Base-by-base conservation (phyloP, 2,888 invertebrate species). In the Endotricha flammealis region DNA sequence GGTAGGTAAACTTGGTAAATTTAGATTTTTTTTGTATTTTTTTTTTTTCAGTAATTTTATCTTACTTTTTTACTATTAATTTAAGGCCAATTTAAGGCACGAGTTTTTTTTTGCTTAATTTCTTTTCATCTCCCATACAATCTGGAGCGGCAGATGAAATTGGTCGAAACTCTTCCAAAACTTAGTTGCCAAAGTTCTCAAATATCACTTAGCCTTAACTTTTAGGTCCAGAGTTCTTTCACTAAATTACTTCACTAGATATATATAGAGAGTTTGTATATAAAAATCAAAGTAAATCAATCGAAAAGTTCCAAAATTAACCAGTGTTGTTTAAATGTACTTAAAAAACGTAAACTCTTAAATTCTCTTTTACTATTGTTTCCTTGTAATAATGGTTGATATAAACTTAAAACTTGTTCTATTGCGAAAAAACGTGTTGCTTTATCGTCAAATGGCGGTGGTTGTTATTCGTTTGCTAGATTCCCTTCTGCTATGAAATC, bases 51-150 rank as follows among this genome's bases (percentile, higher is more conserved):
- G 66, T 72, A 72, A 68, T 78, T 79, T 78, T 76, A 73, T 78
- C 81, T 82, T 81, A 83, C 75, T 75, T 80, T 82, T 82, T 87
- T 77, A 79, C 55, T 77, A 71, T 62, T 73, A 82, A 77, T 87
- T 87, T 87, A 87, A 87, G 87, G 87, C 87, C 87, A 82, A 87
- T 87, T 86, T 86, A 87, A 87, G 87, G 87, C 87, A 87, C 87
- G 64, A 74, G 61, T 66, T 68, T 74, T 79, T 66, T 54, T 68
- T 65, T 65, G 48, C 50, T 71, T 66, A 59, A 49, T 71, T 65
- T 67, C 50, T 64, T 75, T 76, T 72, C 82, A 78, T 67, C 81
- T 64, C 46, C 81, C 81, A 63, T 71, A 58, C 48, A 74, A 57
- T 77, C 80, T 59, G 76, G 60, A 80, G 57, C 54, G 79, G 81